Evolutionary conservation across 2,113 vertebrate species (phyloP).

Genomic region (Solenodon paradoxus): DNA sequence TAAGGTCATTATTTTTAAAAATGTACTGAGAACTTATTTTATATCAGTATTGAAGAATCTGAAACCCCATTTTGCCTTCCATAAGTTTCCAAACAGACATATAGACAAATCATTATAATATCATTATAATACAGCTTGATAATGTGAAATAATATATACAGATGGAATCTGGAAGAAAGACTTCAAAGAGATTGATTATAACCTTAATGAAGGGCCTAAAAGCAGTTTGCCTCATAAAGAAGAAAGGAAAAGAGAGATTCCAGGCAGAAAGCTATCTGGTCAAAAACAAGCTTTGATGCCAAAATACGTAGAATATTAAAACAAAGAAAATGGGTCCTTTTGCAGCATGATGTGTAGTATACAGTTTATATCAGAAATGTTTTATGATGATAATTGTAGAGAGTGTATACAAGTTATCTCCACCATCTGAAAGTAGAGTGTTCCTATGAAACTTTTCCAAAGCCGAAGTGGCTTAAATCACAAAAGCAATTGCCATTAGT

Average conservation of each 20-base stretch:
- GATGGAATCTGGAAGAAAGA: background rate
- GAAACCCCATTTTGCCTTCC: background rate
- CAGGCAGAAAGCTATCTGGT: background rate
- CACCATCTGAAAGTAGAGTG: background rate
- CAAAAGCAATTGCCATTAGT: background rate
- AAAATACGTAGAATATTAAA: background rate
- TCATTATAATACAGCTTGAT: background rate
- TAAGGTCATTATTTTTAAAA: background rate
- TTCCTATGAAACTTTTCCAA: background rate
- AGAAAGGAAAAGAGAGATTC: background rate
- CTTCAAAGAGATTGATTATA: background rate
- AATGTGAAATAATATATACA: background rate
- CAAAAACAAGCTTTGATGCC: background rate
- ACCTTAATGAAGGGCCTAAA: background rate
- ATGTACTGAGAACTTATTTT: background rate
- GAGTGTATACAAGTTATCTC: background rate
- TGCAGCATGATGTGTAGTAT: background rate
- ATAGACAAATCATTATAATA: background rate
- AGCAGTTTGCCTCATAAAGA: background rate
- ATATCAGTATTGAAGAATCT: background rate
- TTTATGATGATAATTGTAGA: background rate
- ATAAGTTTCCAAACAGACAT: background rate
- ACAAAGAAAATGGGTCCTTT: background rate
- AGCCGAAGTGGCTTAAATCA: background rate
- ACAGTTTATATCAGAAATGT: background rate